These are phyloP conservation scores for Rhimphoctona megacephalus DNA, from an alignment of 2,888 invertebrate genomes.

Conservation along the genomic window DNA sequence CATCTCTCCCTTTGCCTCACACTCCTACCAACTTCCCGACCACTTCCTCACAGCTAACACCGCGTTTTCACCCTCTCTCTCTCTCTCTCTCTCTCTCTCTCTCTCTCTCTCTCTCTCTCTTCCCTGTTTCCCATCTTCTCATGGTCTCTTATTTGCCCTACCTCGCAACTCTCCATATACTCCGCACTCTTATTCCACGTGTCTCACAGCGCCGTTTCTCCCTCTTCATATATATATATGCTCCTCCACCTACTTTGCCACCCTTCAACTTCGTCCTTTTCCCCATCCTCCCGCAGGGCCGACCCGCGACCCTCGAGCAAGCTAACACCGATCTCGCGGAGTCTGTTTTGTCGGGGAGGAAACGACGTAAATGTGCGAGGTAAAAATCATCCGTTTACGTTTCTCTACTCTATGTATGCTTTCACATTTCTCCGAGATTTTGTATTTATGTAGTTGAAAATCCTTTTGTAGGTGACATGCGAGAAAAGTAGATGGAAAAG, in stretches of 20 bases:
- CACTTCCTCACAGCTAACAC: conserved; percentile 67
- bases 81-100: conserved; percentile 38
- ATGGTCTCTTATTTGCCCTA: conserved; percentile 62
- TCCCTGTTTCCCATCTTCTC: conserved; percentile 50
- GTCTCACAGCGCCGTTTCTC: conserved; percentile 52
- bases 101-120: not conserved
- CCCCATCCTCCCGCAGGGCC: conserved; percentile 30
- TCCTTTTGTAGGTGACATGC: not conserved
- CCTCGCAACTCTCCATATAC: conserved; percentile 68
- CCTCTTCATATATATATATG: conserved; percentile 36
- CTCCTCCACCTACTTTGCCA: conserved; percentile 51
- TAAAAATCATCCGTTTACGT: conserved; percentile 52
- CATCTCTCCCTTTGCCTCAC: conserved; percentile 49
- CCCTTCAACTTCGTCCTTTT: conserved; percentile 21
- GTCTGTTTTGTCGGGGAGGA: conserved; percentile 41
- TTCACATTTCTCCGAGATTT: conserved; percentile 36
- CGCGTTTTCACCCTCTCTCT: conserved; percentile 46
- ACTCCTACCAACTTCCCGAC: conserved; percentile 55
- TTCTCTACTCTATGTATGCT: conserved; percentile 34
- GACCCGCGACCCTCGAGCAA: conserved; percentile 58
- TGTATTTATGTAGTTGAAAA: not conserved
- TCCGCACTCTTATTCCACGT: conserved; percentile 60
- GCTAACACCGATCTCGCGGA: conserved; percentile 49
- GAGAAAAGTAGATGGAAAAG: not conserved
- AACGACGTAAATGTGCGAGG: conserved; percentile 55